Base-by-base conservation (phyloP, 2,888 invertebrate species). In the Protodeltote pygarga region DNA sequence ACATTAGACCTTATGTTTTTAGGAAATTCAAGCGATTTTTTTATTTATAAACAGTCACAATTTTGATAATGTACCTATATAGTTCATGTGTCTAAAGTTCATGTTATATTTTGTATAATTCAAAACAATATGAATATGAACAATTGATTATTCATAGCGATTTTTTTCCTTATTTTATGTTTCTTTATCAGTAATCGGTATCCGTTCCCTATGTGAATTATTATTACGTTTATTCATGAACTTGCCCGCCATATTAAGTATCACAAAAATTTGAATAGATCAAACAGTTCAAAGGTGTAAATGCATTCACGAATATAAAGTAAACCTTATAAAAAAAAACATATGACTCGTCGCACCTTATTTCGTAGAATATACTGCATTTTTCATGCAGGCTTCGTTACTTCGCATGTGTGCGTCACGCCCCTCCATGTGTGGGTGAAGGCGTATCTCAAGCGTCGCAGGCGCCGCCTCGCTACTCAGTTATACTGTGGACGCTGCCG, bases 401-500 rank as follows among this genome's bases (percentile, higher is more conserved):
- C 48, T 74, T 46, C 69, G 70, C 69, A 58, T 69, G 65, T 59
- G 51, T 61, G 62, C 29, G 41, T 45, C 31, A 15, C 32, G 40
- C 42, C 41, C 45, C 39, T 45, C 53, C 46, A 32, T 71, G 84
- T 81, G 83, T 81, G 82, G 16, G 83, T 81, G 76, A 75, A 85
- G 85, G 86, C 85, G 87, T 80, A 77, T 58, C 78, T 79, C 68
- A 58, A 35, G 63, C 60, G 55, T 38, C 87, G 83, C 87, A 75
- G 64, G 89, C 89, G 89, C 86, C 88, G 86, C 86, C 83, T 83
- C 52, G 65, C 47, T 64, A 66, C 48, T 71, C 85, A 91, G 90
- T 91, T 72, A 75, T 63, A 66, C 66, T 53, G 65, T 57, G 64
- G 74, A 76, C 81, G 75, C 73, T 77, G 75, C 47, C 65, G 75